These are phyloP conservation scores for Haliclona indistincta DNA, from an alignment of 37 sponge, comb jelly and placozoan genomes.

Conservation along the genomic window DNA sequence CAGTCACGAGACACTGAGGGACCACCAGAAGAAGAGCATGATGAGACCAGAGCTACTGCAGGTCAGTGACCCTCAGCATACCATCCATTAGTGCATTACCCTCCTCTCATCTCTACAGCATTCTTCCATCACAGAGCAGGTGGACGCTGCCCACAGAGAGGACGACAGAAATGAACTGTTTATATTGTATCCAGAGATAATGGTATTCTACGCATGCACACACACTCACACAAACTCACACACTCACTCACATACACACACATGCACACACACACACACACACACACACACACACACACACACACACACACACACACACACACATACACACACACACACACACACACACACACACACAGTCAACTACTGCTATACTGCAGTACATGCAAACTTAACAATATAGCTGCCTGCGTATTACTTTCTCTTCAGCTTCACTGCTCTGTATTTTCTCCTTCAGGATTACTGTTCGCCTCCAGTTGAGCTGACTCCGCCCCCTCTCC, in stretches of 20 bases:
- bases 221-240: conserved; percentile 20
- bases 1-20: conserved; percentile 36
- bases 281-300: conserved; percentile 45
- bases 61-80: too few species aligned
- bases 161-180: conserved; percentile 55
- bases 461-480: background rate
- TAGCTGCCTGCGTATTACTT: background rate
- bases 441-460: background rate
- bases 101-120: too few species aligned
- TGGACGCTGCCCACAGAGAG: background rate
- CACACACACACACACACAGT: conserved; percentile 12
- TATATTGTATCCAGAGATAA: conserved; percentile 69
- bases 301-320: conserved; percentile 25
- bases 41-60: conserved; percentile 52
- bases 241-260: conserved; percentile 19
- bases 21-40: conserved; percentile 13
- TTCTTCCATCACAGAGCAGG: too few species aligned
- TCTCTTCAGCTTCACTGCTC: background rate
- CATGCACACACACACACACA: conserved; percentile 17
- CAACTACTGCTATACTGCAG: too few species aligned
- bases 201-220: conserved; percentile 21
- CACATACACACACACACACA: background rate
- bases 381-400: background rate
- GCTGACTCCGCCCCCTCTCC: conserved; percentile 11
- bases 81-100: too few species aligned